Conservation (phyloP, 2,888 invertebrate genomes). For the Notodonta dromedarius region DNA sequence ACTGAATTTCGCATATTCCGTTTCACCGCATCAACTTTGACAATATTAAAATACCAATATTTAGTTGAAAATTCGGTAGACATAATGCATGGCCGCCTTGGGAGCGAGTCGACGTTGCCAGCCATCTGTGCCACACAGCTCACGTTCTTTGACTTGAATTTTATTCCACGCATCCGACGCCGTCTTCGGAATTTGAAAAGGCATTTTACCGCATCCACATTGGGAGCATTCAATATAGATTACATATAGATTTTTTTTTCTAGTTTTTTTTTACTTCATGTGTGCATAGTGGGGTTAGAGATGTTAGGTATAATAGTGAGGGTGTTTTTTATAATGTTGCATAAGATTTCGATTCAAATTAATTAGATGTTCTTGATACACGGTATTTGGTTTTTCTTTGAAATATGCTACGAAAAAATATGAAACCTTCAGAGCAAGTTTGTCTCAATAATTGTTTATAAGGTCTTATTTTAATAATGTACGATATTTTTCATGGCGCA, state of each 20-base stretch:
- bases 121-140: slow-evolving; percentile 52
- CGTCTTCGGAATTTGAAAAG: slow-evolving; percentile 51
- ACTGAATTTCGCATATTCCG: background rate
- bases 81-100: slow-evolving; percentile 18
- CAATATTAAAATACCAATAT: slow-evolving; percentile 41
- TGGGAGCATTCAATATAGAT: slow-evolving; percentile 34
- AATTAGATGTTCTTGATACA: too few relatives aligned
- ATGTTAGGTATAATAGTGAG: slow-evolving; percentile 22
- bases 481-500: too few relatives aligned
- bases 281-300: slow-evolving; percentile 26
- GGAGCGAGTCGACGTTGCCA: slow-evolving; percentile 38
- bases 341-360: too few relatives aligned
- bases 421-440: too few relatives aligned
- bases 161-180: slow-evolving; percentile 62
- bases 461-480: too few relatives aligned
- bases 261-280: slow-evolving; percentile 15
- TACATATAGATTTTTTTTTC: slow-evolving; percentile 25
- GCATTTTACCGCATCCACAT: slow-evolving; percentile 43
- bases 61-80: slow-evolving; percentile 35
- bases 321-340: too few relatives aligned
- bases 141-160: slow-evolving; percentile 59
- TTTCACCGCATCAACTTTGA: slow-evolving; percentile 15
- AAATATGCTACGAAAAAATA: too few relatives aligned
- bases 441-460: too few relatives aligned
- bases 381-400: too few relatives aligned